Conservation (phyloP, 2,888 invertebrate species). For the Quadroppia sp. region DNA sequence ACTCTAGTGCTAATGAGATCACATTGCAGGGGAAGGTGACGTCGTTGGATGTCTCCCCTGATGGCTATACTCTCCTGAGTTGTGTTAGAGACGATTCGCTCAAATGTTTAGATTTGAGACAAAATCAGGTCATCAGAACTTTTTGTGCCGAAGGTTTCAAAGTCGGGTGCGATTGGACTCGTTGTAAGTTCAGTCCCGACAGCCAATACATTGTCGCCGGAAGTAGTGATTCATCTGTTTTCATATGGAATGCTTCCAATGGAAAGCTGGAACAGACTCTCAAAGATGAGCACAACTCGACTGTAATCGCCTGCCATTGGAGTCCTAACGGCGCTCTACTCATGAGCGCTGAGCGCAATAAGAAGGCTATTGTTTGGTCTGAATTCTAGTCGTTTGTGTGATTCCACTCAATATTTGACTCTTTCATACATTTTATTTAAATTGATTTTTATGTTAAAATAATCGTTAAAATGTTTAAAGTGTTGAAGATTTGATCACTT, state of each 20-base stretch:
- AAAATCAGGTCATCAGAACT: conserved; percentile 82
- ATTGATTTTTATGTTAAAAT: neutral
- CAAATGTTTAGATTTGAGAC: conserved; percentile 87
- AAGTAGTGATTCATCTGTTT: conserved; percentile 82
- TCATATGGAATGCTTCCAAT: conserved; percentile 79
- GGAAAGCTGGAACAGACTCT: conserved; percentile 71
- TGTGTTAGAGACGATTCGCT: conserved; percentile 93
- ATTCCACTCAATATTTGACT: conserved; percentile 11
- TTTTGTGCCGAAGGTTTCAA: conserved; percentile 91
- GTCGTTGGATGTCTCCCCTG: conserved; percentile 85
- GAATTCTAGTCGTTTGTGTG: conserved; percentile 39
- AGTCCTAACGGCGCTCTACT: conserved; percentile 74
- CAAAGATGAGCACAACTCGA: conserved; percentile 60
- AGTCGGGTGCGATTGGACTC: conserved; percentile 88
- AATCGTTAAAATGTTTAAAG: neutral
- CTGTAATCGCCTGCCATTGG: conserved; percentile 84
- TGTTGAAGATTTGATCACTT: conserved; percentile 23
- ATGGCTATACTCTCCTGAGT: conserved; percentile 80
- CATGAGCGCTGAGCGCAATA: conserved; percentile 76
- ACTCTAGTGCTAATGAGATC: conserved; percentile 69
- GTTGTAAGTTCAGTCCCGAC: conserved; percentile 87
- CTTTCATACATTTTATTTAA: neutral
- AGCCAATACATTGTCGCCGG: conserved; percentile 85
- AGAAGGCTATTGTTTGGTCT: conserved; percentile 72
- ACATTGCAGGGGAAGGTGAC: conserved; percentile 88